Percentiles rank a stretch among this genome's conserved stretches.
Conservation (phyloP, 2,797 vertebrate genomes). For the Chaenodraco wilsoni region DNA sequence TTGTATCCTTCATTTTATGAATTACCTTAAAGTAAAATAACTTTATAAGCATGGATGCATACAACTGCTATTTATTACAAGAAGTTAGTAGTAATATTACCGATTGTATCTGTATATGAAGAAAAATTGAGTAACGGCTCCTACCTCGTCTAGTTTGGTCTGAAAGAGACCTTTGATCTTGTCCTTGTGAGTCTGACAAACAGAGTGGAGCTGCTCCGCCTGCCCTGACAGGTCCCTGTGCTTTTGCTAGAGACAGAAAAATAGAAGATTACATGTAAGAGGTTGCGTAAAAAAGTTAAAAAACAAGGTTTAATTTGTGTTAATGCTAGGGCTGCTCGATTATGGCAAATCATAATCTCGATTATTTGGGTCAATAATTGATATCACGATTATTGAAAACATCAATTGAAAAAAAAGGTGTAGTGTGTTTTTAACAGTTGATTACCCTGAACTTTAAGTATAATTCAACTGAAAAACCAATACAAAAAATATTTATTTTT, state of each 20-base stretch:
- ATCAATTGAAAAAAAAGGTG: too few relatives aligned
- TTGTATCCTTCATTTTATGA: background rate
- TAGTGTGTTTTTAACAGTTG: too few relatives aligned
- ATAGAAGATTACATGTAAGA: slow-evolving; percentile 9
- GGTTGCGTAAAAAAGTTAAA: background rate
- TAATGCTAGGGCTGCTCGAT: too few relatives aligned
- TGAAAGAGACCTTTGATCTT: slow-evolving; percentile 95
- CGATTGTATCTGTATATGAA: background rate
- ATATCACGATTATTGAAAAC: too few relatives aligned
- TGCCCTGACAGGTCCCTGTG: slow-evolving; percentile 91
- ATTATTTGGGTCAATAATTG: background rate
- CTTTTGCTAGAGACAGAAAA: slow-evolving; percentile 85
- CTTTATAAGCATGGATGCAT: background rate
- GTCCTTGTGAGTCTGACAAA: slow-evolving; percentile 95
- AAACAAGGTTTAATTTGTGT: too few relatives aligned
- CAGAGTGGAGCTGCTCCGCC: slow-evolving; percentile 91
- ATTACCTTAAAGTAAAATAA: background rate
- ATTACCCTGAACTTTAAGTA: too few relatives aligned
- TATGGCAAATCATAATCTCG: too few relatives aligned
- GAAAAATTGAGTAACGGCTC: background rate
- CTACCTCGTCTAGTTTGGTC: slow-evolving; percentile 96
- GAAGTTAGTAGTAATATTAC: background rate
- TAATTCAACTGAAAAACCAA: too few relatives aligned
- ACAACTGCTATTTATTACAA: background rate
- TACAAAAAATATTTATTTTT: too few relatives aligned